These are phyloP conservation scores for Conus betulinus DNA, from an alignment of 1,140 invertebrate species.

Conservation along the genomic window DNA sequence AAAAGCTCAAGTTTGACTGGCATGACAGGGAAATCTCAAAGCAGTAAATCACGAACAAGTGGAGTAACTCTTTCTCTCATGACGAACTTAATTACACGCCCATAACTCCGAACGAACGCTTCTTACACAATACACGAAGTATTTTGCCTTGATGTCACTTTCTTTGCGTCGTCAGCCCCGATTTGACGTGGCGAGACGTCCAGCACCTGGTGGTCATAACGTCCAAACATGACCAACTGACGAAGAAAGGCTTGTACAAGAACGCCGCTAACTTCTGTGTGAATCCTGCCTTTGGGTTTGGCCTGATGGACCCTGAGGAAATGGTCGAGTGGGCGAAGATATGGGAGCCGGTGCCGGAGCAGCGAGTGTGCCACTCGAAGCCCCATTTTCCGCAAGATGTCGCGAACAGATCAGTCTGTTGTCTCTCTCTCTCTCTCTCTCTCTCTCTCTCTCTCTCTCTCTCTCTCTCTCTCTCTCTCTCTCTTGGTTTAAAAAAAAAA, in stretches of 20 bases:
- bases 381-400: slow-evolving; percentile 13
- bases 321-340: slow-evolving; percentile 64
- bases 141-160: too few species aligned
- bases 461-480: too few species aligned
- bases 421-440: too few species aligned
- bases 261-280: slow-evolving; percentile 69
- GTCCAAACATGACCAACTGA: slow-evolving; percentile 79
- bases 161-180: slow-evolving; percentile 79
- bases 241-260: slow-evolving; percentile 60
- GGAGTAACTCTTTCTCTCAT: background rate
- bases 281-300: slow-evolving; percentile 74
- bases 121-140: too few species aligned
- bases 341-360: slow-evolving; percentile 68
- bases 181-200: slow-evolving; percentile 92
- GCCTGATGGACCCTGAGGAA: slow-evolving; percentile 69
- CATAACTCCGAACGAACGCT: background rate
- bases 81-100: background rate
- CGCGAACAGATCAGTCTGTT: too few species aligned
- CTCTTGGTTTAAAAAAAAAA: too few species aligned
- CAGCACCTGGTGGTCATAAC: slow-evolving; percentile 92
- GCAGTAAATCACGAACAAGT: too few species aligned
- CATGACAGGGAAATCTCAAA: too few species aligned
- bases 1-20: too few species aligned
- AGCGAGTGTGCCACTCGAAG: slow-evolving; percentile 63
- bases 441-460: too few species aligned